phyloP scores from a whole-genome alignment of 2,888 invertebrate genomes.

The Metallyticus violacea region DNA sequence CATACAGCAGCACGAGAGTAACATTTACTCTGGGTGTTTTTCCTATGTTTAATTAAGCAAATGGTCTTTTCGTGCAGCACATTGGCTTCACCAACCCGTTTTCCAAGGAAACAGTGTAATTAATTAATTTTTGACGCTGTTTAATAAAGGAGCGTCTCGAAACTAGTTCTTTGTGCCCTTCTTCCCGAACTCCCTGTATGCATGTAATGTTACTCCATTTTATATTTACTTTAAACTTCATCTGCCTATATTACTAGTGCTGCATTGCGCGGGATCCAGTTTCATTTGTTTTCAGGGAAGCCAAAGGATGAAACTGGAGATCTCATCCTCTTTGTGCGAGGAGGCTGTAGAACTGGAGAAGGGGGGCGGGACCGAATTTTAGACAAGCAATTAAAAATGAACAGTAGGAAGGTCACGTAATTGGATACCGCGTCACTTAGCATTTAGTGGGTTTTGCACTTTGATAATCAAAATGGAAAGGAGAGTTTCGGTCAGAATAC shows the following conservation, averaged over 20 bases:
- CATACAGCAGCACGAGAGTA: no score
- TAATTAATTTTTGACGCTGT: not conserved
- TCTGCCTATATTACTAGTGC: constrained; percentile 20
- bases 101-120: not conserved
- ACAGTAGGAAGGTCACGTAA: not conserved
- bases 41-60: not conserved
- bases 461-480: not conserved
- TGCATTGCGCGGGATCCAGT: constrained; percentile 5
- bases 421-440: not conserved
- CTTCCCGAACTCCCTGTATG: not conserved
- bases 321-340: not conserved
- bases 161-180: no score
- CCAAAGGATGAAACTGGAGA: constrained; percentile 12
- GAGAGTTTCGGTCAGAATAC: not conserved
- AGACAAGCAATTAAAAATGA: constrained; percentile 20
- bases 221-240: constrained; percentile 18
- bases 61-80: not conserved
- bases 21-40: no score
- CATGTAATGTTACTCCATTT: constrained; percentile 1
- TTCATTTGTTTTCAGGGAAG: constrained; percentile 22
- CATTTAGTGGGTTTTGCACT: not conserved
- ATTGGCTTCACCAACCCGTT: not conserved
- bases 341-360: not conserved
- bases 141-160: no score
- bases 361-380: constrained; percentile 14